Evolutionary conservation across 1,140 invertebrate genomes (phyloP).

Genomic region (Schlechtendalia chinensis): DNA sequence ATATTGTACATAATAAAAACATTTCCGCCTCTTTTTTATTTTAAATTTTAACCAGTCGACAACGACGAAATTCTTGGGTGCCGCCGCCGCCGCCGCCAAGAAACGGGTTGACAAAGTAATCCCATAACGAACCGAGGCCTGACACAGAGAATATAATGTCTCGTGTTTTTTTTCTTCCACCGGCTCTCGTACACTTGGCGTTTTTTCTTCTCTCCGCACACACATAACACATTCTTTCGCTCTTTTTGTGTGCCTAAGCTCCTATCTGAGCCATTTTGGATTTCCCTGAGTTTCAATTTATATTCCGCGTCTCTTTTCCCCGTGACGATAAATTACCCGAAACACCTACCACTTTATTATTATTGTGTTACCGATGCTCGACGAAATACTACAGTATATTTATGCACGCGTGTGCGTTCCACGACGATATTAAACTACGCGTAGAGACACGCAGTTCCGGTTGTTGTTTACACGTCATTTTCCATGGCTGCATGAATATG

Average conservation of each 20-base stretch:
- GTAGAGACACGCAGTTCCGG: not conserved
- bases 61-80: conserved; percentile 14
- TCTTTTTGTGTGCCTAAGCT: conserved; percentile 39
- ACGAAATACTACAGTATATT: not conserved
- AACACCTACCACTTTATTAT: conserved; percentile 45
- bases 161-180: conserved; percentile 32
- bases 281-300: conserved; percentile 37
- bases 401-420: not conserved
- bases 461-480: too few relatives aligned
- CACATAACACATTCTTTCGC: conserved; percentile 1
- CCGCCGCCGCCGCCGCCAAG: not conserved
- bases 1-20: too few relatives aligned
- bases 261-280: conserved; percentile 22
- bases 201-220: not conserved
- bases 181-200: conserved; percentile 7
- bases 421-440: conserved; percentile 11
- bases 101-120: conserved; percentile 48
- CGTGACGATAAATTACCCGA: conserved; percentile 35
- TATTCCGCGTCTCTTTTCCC: conserved; percentile 22
- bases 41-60: not conserved
- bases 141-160: conserved; percentile 39
- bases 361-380: conserved; percentile 19
- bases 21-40: not conserved
- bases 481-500: too few relatives aligned
- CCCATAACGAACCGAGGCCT: conserved; percentile 40